phyloP scores from a whole-genome alignment of 1,140 invertebrate genomes.

The Brachionus calyciflorus region DNA sequence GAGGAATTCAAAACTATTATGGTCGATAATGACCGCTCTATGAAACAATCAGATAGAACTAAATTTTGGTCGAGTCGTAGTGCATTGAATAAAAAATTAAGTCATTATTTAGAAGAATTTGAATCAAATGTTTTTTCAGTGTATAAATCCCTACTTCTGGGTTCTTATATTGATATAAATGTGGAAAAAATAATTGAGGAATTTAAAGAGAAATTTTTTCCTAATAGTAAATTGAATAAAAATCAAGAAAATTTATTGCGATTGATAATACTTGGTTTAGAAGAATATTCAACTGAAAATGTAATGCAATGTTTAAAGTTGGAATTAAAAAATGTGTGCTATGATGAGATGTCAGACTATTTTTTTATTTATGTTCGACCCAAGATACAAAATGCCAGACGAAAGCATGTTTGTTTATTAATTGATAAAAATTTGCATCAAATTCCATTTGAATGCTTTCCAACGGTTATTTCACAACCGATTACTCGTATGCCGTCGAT shows the following conservation, averaged over 20 bases:
- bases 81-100: conserved; percentile 32
- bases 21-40: conserved; percentile 42
- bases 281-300: neutral
- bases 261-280: conserved; percentile 1
- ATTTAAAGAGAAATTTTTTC: neutral
- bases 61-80: conserved; percentile 32
- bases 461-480: neutral
- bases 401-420: conserved; percentile 43
- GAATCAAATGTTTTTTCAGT: conserved; percentile 13
- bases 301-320: neutral
- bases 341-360: neutral
- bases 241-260: conserved; percentile 10
- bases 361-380: conserved; percentile 10
- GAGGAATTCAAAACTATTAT: conserved; percentile 42
- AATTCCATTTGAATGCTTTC: conserved; percentile 45
- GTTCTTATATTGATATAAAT: conserved; percentile 18
- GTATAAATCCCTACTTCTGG: conserved; percentile 22
- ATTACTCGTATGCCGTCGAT: conserved; percentile 43
- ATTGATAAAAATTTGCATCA: conserved; percentile 43
- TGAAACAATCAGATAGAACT: conserved; percentile 35
- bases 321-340: neutral
- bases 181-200: conserved; percentile 25
- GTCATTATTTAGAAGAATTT: conserved; percentile 35
- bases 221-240: neutral
- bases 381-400: neutral